phyloP scores from a whole-genome alignment of 2,888 invertebrate genomes.

The Nemotelus nigrinus region DNA sequence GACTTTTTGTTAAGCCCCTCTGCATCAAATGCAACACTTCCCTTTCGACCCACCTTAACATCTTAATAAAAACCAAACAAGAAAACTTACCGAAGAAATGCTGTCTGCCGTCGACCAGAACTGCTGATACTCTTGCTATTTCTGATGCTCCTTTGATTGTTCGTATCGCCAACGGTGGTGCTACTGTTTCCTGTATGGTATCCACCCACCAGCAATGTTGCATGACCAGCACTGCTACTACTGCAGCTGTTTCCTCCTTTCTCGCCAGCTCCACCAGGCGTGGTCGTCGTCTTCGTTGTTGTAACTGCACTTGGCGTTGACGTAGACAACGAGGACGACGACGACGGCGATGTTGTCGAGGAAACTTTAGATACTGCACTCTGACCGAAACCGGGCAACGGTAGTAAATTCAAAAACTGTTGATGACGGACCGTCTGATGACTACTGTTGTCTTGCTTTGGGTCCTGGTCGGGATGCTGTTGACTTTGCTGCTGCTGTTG shows the following conservation, averaged over 20 bases:
- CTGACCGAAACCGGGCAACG: conserved; percentile 12
- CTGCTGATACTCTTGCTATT: conserved; percentile 14
- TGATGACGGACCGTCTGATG: conserved; percentile 26
- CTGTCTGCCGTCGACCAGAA: conserved; percentile 33
- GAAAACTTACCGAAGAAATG: conserved; percentile 43
- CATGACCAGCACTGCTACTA: neutral
- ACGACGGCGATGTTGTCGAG: conserved; percentile 13
- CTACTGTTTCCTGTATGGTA: neutral
- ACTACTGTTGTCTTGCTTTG: neutral
- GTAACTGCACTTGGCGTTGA: conserved; percentile 39
- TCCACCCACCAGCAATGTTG: conserved; percentile 29
- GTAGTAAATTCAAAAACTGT: conserved; percentile 42
- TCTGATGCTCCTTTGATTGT: conserved; percentile 14
- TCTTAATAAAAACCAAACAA: too few relatives aligned
- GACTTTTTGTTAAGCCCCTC: too few relatives aligned
- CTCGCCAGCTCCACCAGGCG: neutral
- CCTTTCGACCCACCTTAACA: too few relatives aligned
- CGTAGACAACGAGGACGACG: neutral
- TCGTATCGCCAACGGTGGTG: neutral
- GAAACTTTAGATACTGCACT: conserved; percentile 40
- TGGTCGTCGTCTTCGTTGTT: conserved; percentile 3
- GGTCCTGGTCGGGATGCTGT: conserved; percentile 39
- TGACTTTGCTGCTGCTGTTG: conserved; percentile 5
- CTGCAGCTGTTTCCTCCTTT: neutral
- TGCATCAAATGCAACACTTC: too few relatives aligned